phyloP scores from a whole-genome alignment of 2,113 vertebrate genomes.

The Oreotragus oreotragus region DNA sequence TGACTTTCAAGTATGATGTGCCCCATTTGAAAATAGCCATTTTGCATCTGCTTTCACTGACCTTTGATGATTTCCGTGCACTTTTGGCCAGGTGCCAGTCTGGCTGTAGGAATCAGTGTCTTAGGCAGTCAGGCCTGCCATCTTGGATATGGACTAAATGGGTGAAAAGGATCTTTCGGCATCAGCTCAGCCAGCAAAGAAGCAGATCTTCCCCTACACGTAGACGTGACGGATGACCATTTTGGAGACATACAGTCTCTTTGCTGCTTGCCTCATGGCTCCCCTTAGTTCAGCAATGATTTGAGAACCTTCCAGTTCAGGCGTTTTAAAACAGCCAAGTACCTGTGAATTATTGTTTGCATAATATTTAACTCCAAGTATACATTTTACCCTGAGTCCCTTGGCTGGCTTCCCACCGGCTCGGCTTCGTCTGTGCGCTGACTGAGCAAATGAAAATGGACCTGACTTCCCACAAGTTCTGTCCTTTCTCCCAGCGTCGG shows the following conservation, averaged over 20 bases:
- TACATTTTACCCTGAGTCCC: conserved; percentile 16
- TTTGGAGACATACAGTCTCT: not conserved
- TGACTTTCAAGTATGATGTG: not conserved
- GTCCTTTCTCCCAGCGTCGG: not conserved
- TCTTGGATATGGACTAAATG: not conserved
- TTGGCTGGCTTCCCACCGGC: not conserved
- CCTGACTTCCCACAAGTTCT: not conserved
- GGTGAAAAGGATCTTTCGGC: not conserved
- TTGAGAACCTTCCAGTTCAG: not conserved
- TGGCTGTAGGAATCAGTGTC: not conserved
- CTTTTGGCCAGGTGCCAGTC: not conserved
- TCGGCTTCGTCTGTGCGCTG: not conserved
- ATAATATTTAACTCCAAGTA: not conserved
- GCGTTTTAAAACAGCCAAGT: not conserved
- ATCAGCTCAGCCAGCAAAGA: not conserved
- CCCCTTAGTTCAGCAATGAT: not conserved
- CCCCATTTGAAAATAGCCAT: not conserved
- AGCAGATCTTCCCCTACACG: not conserved
- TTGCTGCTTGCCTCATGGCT: not conserved
- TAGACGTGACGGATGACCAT: not conserved
- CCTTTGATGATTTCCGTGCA: not conserved
- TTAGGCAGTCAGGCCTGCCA: not conserved
- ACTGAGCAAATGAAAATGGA: not conserved
- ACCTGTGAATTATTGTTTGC: conserved; percentile 8
- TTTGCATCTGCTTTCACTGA: not conserved